Base-by-base conservation (phyloP, 2,888 invertebrate species). In the Octonoba sinensis region DNA sequence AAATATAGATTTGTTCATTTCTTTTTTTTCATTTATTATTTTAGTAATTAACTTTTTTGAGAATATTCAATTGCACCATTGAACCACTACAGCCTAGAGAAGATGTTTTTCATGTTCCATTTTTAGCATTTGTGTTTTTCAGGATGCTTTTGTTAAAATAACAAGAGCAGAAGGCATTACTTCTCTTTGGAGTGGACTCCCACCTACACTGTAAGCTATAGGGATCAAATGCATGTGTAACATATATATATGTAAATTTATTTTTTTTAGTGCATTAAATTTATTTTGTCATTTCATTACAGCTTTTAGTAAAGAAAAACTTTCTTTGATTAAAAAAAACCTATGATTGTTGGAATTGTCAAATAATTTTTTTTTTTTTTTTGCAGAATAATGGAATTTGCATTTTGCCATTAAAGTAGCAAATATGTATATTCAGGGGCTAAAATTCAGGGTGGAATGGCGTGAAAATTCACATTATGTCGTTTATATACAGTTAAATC, bases 131-230 rank as follows among this genome's bases (percentile, higher is more conserved):
- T 49, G 36, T 51, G 12, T 66, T 57, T 83, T 71, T 24, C 85
- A 98, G 97, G 99, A 99, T 92, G 99, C 99, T 13, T 93, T 99
- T 89, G 89, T 95, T 73, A 97, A 98, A 91, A 99, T 99, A 86
- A 91, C 94, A 44, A 92, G 93, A 87, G 89, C 91, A 65, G 99
- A 99, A 91, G 99, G 99, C 12, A 87, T 97, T 0, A 88, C 92
- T 8, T 95, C 98, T 0, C 89, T 99, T 49, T 99, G 99, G 99
- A 97, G 97, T 87, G 99, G 99, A 0, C 90, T 99, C 57, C 95
- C 97, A 86, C 99, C 99, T 0, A 99, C 99, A 3, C 90, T 99
- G 87, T 87, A 84, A 81, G 84, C 57, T 56, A 27, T 54, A 44
- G 71, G 44, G 60, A 64, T 27, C 67, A 49, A 12, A 57, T 47